A percentile compares a stretch with the other conserved stretches of the same genome.
phyloP scores from a whole-genome alignment of 2,113 vertebrate genomes.

The Hypocryptadius cinnamomeus region DNA sequence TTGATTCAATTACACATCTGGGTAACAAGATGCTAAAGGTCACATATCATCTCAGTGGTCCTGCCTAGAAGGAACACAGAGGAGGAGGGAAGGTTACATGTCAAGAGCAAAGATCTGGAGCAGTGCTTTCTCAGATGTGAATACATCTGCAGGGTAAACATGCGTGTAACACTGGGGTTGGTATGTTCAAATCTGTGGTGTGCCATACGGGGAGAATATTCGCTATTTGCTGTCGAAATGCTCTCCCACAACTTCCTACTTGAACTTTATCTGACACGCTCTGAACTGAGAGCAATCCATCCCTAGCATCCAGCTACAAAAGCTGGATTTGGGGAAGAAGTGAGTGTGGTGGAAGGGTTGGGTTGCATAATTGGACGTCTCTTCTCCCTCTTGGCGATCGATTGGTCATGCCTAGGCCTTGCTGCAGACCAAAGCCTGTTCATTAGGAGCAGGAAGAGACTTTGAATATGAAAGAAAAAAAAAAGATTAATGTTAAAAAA shows the following conservation, averaged over 20 bases:
- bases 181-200: slow-evolving; percentile 28
- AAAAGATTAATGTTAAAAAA: slow-evolving; percentile 68
- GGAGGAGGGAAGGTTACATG: slow-evolving; percentile 24
- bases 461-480: slow-evolving; percentile 73
- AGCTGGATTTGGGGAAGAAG: slow-evolving; percentile 69
- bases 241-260: slow-evolving; percentile 42
- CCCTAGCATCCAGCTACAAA: slow-evolving; percentile 70
- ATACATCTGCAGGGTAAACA: slow-evolving; percentile 28
- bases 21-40: background rate
- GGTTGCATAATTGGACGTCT: slow-evolving; percentile 67
- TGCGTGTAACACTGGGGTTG: background rate
- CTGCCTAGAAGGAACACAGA: slow-evolving; percentile 57
- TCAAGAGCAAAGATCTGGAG: slow-evolving; percentile 38
- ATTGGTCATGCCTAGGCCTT: slow-evolving; percentile 78
- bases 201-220: background rate
- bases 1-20: background rate
- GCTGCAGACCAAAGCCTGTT: slow-evolving; percentile 80
- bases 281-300: slow-evolving; percentile 57
- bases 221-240: slow-evolving; percentile 29
- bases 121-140: slow-evolving; percentile 45
- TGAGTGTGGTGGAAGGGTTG: slow-evolving; percentile 67
- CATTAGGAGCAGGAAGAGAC: slow-evolving; percentile 77
- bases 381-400: slow-evolving; percentile 71
- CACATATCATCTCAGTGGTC: slow-evolving; percentile 45
- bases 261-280: slow-evolving; percentile 41